phyloP scores from a whole-genome alignment of 2,888 invertebrate species.

The Rhyacophila evoluta region DNA sequence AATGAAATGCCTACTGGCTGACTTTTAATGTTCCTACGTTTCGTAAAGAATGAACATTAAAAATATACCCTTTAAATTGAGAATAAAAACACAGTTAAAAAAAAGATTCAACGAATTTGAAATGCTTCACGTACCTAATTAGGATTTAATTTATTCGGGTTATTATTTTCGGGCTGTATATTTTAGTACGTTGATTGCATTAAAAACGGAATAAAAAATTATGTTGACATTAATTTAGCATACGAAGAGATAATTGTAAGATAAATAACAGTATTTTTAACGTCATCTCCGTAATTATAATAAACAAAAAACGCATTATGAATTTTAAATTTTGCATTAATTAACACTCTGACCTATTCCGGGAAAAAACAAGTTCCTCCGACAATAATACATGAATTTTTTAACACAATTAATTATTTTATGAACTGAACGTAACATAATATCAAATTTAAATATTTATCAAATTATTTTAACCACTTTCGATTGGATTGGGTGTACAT shows the following conservation, averaged over 20 bases:
- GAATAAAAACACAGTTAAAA: constrained; percentile 14
- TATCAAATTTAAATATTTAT: no score
- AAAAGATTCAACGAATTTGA: background rate
- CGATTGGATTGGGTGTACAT: background rate
- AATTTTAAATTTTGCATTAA: background rate
- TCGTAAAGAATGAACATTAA: constrained; percentile 19
- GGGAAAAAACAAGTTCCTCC: background rate
- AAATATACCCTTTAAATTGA: constrained; percentile 9
- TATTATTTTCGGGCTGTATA: background rate
- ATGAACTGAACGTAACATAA: no score
- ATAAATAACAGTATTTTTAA: background rate
- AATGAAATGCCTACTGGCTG: constrained; percentile 16
- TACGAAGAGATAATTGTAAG: background rate
- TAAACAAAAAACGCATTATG: background rate
- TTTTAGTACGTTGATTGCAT: background rate
- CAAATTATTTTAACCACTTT: no score
- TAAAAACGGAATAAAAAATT: background rate
- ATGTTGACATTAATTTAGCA: background rate
- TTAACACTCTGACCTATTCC: background rate
- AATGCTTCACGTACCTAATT: constrained; percentile 14
- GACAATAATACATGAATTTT: background rate
- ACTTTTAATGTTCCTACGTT: constrained; percentile 17
- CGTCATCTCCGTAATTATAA: background rate
- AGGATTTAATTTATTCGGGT: constrained; percentile 12
- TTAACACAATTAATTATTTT: no score